phyloP scores from a whole-genome alignment of 37 sponge, comb jelly and placozoan genomes.

The Beroe forskalii region DNA sequence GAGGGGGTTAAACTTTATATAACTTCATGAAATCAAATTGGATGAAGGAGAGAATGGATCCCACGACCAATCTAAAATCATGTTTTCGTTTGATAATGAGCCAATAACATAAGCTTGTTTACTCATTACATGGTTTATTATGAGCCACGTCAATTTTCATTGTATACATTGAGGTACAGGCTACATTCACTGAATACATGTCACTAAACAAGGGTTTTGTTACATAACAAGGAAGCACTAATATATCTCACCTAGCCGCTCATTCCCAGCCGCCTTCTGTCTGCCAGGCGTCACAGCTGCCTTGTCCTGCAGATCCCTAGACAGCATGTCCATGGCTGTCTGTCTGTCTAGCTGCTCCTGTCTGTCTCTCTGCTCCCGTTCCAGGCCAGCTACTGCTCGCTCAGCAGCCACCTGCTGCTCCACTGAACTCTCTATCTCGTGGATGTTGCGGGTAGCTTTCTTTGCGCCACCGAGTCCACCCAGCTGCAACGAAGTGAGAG shows the following conservation, averaged over 20 bases:
- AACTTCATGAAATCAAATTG: background rate
- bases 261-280: background rate
- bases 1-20: background rate
- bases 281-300: background rate
- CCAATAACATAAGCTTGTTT: too few species aligned
- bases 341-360: slow-evolving; percentile 11
- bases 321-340: slow-evolving; percentile 65
- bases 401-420: background rate
- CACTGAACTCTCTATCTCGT: slow-evolving; percentile 5
- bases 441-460: background rate
- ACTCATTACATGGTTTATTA: too few species aligned
- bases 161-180: too few species aligned
- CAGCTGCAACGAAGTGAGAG: background rate
- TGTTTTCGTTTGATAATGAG: too few species aligned
- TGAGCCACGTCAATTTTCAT: too few species aligned
- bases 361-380: background rate
- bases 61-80: too few species aligned
- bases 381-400: background rate
- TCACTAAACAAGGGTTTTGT: too few species aligned
- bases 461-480: slow-evolving; percentile 53
- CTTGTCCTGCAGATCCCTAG: slow-evolving; percentile 14
- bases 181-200: too few species aligned
- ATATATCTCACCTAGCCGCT: background rate
- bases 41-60: background rate
- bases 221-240: too few species aligned